Evolutionary conservation across 1,140 invertebrate genomes (phyloP).

Genomic region (Pachyrhynchus sulphureomaculatus): DNA sequence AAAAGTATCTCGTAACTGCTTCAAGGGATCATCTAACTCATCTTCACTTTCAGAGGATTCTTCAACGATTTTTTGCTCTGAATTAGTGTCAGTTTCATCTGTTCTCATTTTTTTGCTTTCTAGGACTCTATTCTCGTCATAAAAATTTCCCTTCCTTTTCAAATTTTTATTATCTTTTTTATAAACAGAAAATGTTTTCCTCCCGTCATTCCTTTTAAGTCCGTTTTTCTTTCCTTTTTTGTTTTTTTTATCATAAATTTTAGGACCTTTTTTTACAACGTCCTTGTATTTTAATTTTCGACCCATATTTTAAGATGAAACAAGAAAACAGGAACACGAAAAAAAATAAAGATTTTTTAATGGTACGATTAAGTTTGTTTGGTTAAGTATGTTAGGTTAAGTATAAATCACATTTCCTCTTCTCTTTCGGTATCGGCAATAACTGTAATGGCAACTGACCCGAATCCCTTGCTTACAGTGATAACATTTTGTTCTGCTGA

Average conservation of each 20-base stretch:
- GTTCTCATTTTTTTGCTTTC: constrained; percentile 11
- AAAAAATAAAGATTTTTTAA: neutral
- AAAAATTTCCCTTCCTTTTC: constrained; percentile 2
- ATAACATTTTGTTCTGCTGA: too few species aligned
- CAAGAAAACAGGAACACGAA: too few species aligned
- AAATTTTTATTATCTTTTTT: neutral
- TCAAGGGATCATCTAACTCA: constrained; percentile 54
- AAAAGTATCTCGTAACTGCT: constrained; percentile 60
- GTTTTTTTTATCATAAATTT: constrained; percentile 14
- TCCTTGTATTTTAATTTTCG: constrained; percentile 40
- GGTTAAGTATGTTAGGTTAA: too few species aligned
- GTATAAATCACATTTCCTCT: too few species aligned
- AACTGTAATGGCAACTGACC: too few species aligned
- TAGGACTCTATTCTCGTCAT: neutral
- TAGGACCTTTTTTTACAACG: constrained; percentile 29
- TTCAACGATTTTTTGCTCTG: constrained; percentile 27
- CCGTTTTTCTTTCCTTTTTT: constrained; percentile 12
- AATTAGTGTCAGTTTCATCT: neutral
- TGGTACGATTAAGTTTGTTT: neutral
- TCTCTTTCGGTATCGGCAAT: too few species aligned
- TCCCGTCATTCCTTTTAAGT: constrained; percentile 14
- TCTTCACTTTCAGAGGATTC: constrained; percentile 32
- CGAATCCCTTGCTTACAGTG: too few species aligned
- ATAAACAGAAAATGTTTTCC: constrained; percentile 17
- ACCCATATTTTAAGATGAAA: constrained; percentile 2